Evolutionary conservation across 2,113 vertebrate genomes (phyloP), one percentile per base, ranked within the genome.

Genomic region (Siniperca knerii): DNA sequence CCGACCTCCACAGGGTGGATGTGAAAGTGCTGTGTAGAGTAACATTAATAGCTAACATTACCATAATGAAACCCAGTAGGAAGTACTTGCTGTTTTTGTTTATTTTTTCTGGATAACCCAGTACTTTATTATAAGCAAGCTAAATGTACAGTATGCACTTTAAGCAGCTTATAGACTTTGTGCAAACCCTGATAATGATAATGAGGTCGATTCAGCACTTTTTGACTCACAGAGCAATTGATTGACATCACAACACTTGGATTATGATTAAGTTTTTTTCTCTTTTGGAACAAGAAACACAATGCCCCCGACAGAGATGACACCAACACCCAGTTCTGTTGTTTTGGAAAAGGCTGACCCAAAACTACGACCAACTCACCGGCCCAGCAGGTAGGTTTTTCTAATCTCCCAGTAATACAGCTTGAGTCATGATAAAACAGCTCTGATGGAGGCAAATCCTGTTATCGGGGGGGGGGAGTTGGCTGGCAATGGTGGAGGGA

Each of bases 381-480:
- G 21, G 16, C 13, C 68, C 76, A 79, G 86, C 74, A 75, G 89
- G 74, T 71, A 57, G 57, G 85, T 89, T 52, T 77, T 79, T 87
- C 85, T 94, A 94, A 94, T 95, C 93, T 92, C 64, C 35, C 75
- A 80, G 66, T 92, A 92, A 94, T 93, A 91, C 90, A 86, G 82
- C 87, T 86, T 87, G 88, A 93, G 90, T 93, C 90, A 90, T 92
- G 92, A 93, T 93, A 92, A 95, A 93, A 92, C 81, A 80, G 85
- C 84, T 90, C 86, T 90, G 88, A 90, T 89, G 85, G 86, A 88
- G 88, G 82, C 81, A 93, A 94, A 94, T 93, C 93, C 89, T 92
- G 87, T 93, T 90, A 94, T 91, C 87, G 52, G 58, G 42, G 60
- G 42, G 40, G 66, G 68, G 61, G 16, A 37, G 62, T 37, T 35